Percentiles rank a stretch among this genome's conserved stretches.
phyloP scores from a whole-genome alignment of 2,797 vertebrate genomes.

The Tragelaphus oryx region DNA sequence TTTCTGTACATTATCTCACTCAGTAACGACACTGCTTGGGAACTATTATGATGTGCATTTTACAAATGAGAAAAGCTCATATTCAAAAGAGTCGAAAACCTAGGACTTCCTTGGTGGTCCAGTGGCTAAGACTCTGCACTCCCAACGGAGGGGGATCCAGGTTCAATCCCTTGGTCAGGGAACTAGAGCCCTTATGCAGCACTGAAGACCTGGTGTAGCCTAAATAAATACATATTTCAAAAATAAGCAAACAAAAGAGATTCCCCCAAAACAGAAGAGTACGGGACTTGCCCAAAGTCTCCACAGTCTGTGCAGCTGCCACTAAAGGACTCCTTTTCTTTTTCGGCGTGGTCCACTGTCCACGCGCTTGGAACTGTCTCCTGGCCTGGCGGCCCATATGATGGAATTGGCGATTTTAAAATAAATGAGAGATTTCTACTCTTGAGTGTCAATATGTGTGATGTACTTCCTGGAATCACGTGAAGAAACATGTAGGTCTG shows the following conservation, averaged over 20 bases:
- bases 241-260: not conserved
- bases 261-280: not conserved
- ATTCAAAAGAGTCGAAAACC: not conserved
- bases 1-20: not conserved
- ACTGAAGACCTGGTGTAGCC: not conserved
- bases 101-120: not conserved
- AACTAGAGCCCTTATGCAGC: not conserved
- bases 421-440: not conserved
- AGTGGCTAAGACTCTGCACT: not conserved
- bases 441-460: not conserved
- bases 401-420: not conserved
- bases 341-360: not conserved
- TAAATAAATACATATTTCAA: not conserved
- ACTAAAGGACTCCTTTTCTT: not conserved
- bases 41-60: not conserved
- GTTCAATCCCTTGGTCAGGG: not conserved
- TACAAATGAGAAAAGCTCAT: not conserved
- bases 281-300: not conserved
- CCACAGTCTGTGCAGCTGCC: not conserved
- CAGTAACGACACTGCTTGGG: not conserved
- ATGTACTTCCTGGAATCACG: not conserved
- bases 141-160: not conserved
- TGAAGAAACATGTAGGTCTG: not conserved
- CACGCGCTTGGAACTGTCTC: not conserved
- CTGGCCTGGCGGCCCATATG: not conserved